A percentile compares a stretch with the other conserved stretches of the same genome.
These are phyloP conservation scores for Donacobius atricapilla DNA, from an alignment of 2,113 vertebrate species.

Conservation along the genomic window DNA sequence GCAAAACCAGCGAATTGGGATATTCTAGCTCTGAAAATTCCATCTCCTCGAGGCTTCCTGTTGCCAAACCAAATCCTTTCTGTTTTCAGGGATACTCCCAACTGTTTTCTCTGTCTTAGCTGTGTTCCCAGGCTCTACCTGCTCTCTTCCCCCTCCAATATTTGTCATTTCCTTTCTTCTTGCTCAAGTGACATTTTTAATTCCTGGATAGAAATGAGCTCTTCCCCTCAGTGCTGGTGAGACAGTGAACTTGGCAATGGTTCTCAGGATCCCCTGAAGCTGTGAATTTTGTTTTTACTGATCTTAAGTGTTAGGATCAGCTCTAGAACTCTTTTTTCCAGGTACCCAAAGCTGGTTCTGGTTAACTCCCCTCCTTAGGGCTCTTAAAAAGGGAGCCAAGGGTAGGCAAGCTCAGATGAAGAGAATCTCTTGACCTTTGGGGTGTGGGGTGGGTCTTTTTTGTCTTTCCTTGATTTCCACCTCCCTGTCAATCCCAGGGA, in stretches of 20 bases:
- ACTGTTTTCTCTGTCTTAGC: neutral
- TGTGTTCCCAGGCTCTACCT: neutral
- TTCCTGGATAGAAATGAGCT: neutral
- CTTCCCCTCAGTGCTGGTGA: neutral
- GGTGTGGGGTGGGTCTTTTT: neutral
- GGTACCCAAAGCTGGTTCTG: neutral
- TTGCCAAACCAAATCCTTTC: neutral
- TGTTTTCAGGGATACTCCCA: neutral
- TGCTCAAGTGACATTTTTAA: neutral
- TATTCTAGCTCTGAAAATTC: neutral
- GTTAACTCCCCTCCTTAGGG: neutral
- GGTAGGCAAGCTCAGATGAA: neutral
- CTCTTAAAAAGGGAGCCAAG: neutral
- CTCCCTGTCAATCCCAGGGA: neutral
- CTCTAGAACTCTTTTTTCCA: neutral
- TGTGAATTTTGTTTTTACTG: neutral
- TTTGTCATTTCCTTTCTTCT: neutral
- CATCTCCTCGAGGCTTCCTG: neutral
- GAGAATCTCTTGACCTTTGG: neutral
- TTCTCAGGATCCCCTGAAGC: neutral
- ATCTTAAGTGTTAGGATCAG: neutral
- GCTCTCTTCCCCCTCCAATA: neutral
- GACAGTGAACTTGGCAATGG: neutral
- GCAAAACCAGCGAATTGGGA: neutral
- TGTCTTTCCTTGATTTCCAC: neutral